Base-by-base conservation (phyloP, 2,113 vertebrate genomes). In the Ibidorhyncha struthersii region DNA sequence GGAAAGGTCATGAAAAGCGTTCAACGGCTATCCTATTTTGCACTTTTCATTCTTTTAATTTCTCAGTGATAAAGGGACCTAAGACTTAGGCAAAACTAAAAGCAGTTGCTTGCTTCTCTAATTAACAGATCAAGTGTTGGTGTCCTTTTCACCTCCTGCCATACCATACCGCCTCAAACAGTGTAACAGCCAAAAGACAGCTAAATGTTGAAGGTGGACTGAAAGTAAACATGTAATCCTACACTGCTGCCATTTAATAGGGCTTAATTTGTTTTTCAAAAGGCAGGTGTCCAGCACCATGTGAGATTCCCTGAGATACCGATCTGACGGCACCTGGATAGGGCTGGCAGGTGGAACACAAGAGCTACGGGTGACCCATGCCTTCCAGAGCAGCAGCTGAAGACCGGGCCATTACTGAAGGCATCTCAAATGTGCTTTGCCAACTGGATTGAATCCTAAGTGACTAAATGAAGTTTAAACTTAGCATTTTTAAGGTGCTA, bases 361-460 rank as follows among this genome's bases (percentile, higher is more conserved):
- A 38, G 23, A 70, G 38, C 53, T 65, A 23, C 1, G 2, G 32
- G 34, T 0, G 5, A 80, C 23, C 23, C 27, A 10, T 4, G 6
- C 5, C 61, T 88, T 83, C 50, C 45, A 40, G 20, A 80, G 56
- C 49, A 59, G 50, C 50, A 65, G 61, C 40, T 71, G 89, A 83
- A 81, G 53, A 38, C 14, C 4, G 5, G 25, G n/a, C 1, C 7
- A 32, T 85, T 55, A 32, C 29, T 55, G 67, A 84, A 70, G 38
- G 17, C 14, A 36, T 29, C 50, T 87, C 71, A 83, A 36, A 72
- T 70, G 29, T 61, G 41, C 38, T 89, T 78, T 90, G 49, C 53
- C 76, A 91, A 29, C 29, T 41, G 53, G 70, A 79, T 34, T 59
- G 45, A 86, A 91, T 73, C 29, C 17, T 55, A 95, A 96, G 52